phyloP scores from a whole-genome alignment of 2,797 vertebrate genomes.

The Acrocephalus scirpaceus region DNA sequence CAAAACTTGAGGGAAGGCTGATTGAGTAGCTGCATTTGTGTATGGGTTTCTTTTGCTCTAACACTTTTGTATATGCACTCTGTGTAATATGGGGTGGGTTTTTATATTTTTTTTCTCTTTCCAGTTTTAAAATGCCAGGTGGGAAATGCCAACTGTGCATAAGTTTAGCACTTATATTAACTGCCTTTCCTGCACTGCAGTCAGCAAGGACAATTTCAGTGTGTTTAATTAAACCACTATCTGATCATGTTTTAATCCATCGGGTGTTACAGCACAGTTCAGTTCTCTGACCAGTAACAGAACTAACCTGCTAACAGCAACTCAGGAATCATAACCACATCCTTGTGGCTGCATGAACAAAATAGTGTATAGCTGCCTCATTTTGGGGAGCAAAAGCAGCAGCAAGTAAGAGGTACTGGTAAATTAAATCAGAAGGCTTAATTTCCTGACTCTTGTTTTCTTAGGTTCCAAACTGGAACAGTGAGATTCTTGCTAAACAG shows the following conservation, averaged over 20 bases:
- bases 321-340: background rate
- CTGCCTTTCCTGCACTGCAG: background rate
- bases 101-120: background rate
- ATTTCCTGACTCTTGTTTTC: conserved; percentile 49
- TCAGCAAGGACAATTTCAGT: background rate
- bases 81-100: fast-evolving
- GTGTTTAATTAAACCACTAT: background rate
- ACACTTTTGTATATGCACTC: background rate
- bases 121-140: background rate
- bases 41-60: background rate
- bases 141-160: background rate
- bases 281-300: background rate
- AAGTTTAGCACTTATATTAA: background rate
- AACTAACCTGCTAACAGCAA: background rate
- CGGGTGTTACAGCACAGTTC: background rate
- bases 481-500: conserved; percentile 90
- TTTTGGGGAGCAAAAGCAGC: background rate
- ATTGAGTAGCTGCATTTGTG: background rate
- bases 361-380: background rate
- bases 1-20: background rate
- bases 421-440: background rate
- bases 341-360: background rate
- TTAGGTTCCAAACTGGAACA: conserved; percentile 93
- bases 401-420: background rate
- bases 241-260: background rate